Evolutionary conservation across 1,140 invertebrate species (phyloP).

Genomic region (Mya arenaria): DNA sequence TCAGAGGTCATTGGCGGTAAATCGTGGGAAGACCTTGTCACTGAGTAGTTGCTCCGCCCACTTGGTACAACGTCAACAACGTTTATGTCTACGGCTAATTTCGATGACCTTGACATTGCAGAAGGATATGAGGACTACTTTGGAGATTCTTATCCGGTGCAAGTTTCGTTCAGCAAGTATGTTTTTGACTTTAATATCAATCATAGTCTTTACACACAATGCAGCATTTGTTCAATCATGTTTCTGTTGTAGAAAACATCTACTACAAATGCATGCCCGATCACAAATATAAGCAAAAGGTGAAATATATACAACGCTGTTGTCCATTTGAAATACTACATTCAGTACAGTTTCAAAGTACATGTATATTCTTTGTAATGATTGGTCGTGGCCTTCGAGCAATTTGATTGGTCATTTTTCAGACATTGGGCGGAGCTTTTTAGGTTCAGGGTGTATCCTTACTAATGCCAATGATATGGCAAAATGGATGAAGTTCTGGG

Average conservation of each 20-base stretch:
- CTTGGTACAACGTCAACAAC: conserved; percentile 70
- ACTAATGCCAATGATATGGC: conserved; percentile 71
- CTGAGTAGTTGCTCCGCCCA: conserved; percentile 60
- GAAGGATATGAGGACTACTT: conserved; percentile 51
- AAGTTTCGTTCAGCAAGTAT: too few relatives aligned
- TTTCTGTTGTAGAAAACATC: too few relatives aligned
- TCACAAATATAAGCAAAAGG: too few relatives aligned
- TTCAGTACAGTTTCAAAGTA: conserved; percentile 62
- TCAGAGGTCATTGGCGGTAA: conserved; percentile 62
- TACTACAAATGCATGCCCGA: too few relatives aligned
- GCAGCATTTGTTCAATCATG: too few relatives aligned
- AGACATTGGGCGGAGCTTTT: conserved; percentile 65
- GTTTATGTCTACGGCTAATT: conserved; percentile 60
- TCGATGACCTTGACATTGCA: conserved; percentile 52
- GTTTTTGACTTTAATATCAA: too few relatives aligned
- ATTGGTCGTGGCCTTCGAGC: too few relatives aligned
- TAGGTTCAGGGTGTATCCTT: conserved; percentile 68
- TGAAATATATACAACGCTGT: too few relatives aligned
- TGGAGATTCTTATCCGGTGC: conserved; percentile 32
- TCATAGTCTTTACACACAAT: too few relatives aligned
- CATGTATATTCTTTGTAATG: too few relatives aligned
- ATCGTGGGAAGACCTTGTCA: conserved; percentile 68
- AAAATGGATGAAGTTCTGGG: conserved; percentile 71
- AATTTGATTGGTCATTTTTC: too few relatives aligned
- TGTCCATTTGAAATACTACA: too few relatives aligned